Base-by-base conservation (phyloP, 2,888 invertebrate species). In the Eudasyphora cyanicolor region DNA sequence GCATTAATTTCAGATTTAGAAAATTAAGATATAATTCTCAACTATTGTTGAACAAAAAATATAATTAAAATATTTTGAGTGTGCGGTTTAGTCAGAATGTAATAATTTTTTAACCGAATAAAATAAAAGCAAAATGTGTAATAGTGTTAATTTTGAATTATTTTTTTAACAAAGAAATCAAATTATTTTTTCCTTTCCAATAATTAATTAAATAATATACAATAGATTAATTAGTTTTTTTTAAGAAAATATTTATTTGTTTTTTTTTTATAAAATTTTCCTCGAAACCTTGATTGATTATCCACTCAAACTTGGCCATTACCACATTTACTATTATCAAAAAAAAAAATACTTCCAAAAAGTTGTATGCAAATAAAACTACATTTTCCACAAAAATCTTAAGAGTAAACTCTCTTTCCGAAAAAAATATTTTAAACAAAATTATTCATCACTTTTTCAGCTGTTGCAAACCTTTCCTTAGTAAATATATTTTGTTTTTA, bases 331-430 rank as follows among this genome's bases (percentile, higher is more conserved):
- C 21, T 54, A 42, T 64, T n/a, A n/a, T 35, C 42, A 64, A 78
- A 75, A 71, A 75, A 60, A 73, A 64, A 62, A 70, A 57, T 51
- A 75, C 76, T 84, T 86, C 83, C 82, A 80, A 86, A 86, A 86
- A 80, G 78, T 82, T 60, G 21, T 38, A 21, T 57, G 45, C 67
- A 54, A 81, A 67, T n/a, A 57, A 62, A 79, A 29, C 67, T 51
- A 64, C 45, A 62, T 57, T 54, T 35, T 38, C 21, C 19, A 14
- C 62, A 67, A 42, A 57, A 62, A 57, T 69, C 45, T 29, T n/a
- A 24, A 14, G 67, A 69, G 45, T 51, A 29, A 38, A 27, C 6
- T 51, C 45, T 14, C 19, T 54, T 24, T 60, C 29, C 14, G 38
- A 60, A 57, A 57, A 29, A n/a, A 64, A 67, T 24, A 67, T 10